Conservation (phyloP, 2,797 vertebrate genomes). For the Manis pentadactyla region DNA sequence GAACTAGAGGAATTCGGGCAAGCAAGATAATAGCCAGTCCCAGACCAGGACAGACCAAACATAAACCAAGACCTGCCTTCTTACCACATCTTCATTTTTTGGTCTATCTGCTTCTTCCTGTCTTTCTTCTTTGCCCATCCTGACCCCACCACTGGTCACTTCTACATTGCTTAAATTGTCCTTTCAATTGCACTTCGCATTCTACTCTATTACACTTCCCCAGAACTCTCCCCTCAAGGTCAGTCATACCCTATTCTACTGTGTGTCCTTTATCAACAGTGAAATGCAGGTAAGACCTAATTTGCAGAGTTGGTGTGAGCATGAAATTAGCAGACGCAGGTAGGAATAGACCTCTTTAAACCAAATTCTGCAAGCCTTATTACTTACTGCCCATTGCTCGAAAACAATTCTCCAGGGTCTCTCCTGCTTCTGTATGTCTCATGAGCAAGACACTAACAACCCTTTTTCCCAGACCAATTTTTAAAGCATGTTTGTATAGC, state of each 20-base stretch:
- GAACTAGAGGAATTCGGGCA: not conserved
- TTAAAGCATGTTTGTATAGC: not conserved
- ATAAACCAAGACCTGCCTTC: not conserved
- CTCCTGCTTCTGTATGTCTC: not conserved
- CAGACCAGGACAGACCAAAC: not conserved
- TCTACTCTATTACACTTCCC: not conserved
- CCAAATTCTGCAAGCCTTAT: not conserved
- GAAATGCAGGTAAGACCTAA: not conserved
- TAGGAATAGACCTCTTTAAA: not conserved
- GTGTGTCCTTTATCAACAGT: not conserved
- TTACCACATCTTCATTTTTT: not conserved
- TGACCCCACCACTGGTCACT: not conserved
- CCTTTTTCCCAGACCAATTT: not conserved
- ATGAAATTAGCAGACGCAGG: not conserved
- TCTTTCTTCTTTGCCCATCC: not conserved
- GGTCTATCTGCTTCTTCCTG: accelerated
- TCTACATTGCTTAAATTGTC: not conserved
- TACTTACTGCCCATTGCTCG: not conserved
- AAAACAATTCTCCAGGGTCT: not conserved
- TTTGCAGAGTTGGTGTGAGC: not conserved
- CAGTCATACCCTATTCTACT: not conserved
- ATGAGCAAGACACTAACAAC: not conserved
- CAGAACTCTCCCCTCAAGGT: not conserved
- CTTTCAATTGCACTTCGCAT: not conserved
- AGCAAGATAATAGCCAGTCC: not conserved